Base-by-base conservation (phyloP, 2,888 invertebrate genomes). In the Xylota segnis region DNA sequence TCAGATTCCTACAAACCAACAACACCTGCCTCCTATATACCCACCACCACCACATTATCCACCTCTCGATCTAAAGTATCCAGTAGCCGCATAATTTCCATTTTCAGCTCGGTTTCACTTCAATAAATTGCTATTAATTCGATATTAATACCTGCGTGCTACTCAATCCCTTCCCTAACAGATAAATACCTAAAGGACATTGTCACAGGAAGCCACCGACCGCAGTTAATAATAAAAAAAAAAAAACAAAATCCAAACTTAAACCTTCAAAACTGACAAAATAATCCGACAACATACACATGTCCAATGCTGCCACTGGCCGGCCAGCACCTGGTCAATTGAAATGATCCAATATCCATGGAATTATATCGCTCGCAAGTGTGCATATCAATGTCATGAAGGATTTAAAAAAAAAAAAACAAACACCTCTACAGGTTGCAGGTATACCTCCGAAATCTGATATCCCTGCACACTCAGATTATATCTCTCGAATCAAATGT, bases 341-440 rank as follows among this genome's bases (percentile, higher is more conserved):
- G 63, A 71, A 65, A 65, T 65, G 76, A 82, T 76, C 68, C 75
- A 77, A 83, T 83, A 83, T 77, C 71, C 74, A 58, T 59, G 63
- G 77, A 81, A 68, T 76, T 70, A 71, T 83, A 71, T 54, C 66
- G 34, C 54, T 66, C 59, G 47, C 63, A 34, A 83, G 61, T 66
- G 29, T 72, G 71, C 83, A 61, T 83, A 83, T 83, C 78, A 83
- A 78, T 78, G 83, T 83, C 83, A 83, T 54, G 23, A 78, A 78
- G 83, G 82, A 77, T 77, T 77, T 34, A 9, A 16, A n/a, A 40
- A 52, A 37, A 52, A 61, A 34, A 43, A 63, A 37, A 37, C 37
- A 40, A 27, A 14, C 10, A 40, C 66, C 47, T 66, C 81, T 47
- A 81, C 81, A 81, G 68, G 75, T 81, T 65, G 47, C 66, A 47